These are phyloP conservation scores for Dynastes grantii DNA, from an alignment of 2,888 invertebrate species.

Conservation along the genomic window DNA sequence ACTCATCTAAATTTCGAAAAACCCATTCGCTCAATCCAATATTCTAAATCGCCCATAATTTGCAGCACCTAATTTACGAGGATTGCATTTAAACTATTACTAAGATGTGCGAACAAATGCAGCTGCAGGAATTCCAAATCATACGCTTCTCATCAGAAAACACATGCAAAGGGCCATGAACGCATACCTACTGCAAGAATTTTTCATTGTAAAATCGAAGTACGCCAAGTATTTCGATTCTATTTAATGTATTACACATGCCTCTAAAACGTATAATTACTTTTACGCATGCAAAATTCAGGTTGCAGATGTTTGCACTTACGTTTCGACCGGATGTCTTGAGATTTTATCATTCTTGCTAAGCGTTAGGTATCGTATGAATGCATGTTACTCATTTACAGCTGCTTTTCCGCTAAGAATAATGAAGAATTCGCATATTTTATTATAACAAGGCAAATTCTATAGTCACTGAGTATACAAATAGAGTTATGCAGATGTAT, in stretches of 20 bases:
- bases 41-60: no score
- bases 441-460: not conserved
- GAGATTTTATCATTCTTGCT: conserved; percentile 38
- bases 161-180: no score
- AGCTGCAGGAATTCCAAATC: no score
- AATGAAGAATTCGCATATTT: conserved; percentile 5
- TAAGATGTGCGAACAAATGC: no score
- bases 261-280: conserved; percentile 14
- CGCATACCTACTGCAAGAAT: not conserved
- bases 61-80: no score
- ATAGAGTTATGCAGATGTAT: no score
- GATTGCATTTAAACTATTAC: no score
- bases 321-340: conserved; percentile 41
- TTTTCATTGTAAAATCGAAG: conserved; percentile 16
- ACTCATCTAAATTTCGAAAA: no score
- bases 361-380: conserved; percentile 22
- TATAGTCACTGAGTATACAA: no score
- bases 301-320: conserved; percentile 35
- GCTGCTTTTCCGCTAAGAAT: conserved; percentile 16
- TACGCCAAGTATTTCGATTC: conserved; percentile 6
- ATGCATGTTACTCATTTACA: conserved; percentile 16
- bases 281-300: conserved; percentile 31
- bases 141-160: no score
- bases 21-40: no score
- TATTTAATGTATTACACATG: conserved; percentile 21